Conservation (phyloP, 2,797 vertebrate genomes). For the Vespertilio murinus region DNA sequence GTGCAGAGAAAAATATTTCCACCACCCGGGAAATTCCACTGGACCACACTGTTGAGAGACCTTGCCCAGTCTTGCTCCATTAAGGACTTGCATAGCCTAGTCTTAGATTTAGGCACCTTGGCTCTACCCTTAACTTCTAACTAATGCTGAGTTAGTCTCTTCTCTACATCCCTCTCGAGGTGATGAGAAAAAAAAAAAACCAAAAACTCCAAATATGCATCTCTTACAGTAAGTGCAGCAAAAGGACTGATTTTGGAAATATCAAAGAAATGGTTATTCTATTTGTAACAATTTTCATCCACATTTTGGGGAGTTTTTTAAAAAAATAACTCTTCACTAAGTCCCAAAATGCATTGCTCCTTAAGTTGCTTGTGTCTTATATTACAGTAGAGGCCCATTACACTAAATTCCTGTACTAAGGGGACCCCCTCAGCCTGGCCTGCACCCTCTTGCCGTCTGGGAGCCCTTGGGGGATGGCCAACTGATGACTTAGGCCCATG, state of each 20-base stretch:
- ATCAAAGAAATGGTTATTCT: neutral
- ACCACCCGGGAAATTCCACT: neutral
- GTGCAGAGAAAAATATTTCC: neutral
- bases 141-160: neutral
- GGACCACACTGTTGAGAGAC: neutral
- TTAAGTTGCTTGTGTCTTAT: neutral
- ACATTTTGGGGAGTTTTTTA: neutral
- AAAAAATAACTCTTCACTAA: neutral
- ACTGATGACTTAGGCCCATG: no score
- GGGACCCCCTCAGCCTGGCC: no score
- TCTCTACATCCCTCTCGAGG: neutral
- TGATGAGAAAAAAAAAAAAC: neutral
- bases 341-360: neutral
- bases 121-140: neutral
- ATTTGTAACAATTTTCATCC: neutral
- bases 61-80: neutral
- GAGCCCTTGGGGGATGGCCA: no score
- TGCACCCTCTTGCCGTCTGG: no score
- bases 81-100: neutral
- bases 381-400: neutral
- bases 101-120: neutral
- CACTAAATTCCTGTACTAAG: no score
- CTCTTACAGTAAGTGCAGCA: neutral
- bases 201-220: neutral
- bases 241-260: neutral